phyloP scores from a whole-genome alignment of 2,113 vertebrate genomes.

The Cygnus atratus region DNA sequence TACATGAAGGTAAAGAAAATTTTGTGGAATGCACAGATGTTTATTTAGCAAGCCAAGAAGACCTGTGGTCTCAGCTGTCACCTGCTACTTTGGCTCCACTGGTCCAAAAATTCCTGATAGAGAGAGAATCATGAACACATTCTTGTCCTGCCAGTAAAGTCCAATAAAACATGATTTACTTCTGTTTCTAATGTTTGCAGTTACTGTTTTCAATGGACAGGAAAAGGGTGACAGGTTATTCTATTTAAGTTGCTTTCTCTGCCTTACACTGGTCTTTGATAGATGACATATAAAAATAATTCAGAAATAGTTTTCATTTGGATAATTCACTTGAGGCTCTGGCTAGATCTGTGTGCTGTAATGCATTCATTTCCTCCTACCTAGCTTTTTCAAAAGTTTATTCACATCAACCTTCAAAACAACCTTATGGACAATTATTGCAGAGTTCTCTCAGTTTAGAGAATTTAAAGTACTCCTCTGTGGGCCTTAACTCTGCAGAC shows the following conservation, averaged over 20 bases:
- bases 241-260: not conserved
- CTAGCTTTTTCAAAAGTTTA: constrained; percentile 24
- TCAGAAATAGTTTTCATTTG: not conserved
- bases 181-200: not conserved
- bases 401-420: not conserved
- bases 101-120: not conserved
- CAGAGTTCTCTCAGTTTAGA: not conserved
- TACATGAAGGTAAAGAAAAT: not conserved
- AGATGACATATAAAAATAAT: not conserved
- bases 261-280: not conserved
- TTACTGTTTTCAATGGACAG: not conserved
- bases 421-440: not conserved
- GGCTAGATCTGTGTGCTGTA: not conserved
- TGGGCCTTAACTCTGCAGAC: not conserved
- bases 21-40: not conserved
- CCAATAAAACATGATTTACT: not conserved
- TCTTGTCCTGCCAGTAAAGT: not conserved
- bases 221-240: not conserved
- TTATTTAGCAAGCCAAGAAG: not conserved
- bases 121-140: not conserved
- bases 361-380: not conserved
- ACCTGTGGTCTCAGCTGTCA: not conserved
- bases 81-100: not conserved
- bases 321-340: not conserved
- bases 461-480: not conserved